These are phyloP conservation scores for Neotoma lepida DNA, from an alignment of 2,113 vertebrate species.

Conservation along the genomic window DNA sequence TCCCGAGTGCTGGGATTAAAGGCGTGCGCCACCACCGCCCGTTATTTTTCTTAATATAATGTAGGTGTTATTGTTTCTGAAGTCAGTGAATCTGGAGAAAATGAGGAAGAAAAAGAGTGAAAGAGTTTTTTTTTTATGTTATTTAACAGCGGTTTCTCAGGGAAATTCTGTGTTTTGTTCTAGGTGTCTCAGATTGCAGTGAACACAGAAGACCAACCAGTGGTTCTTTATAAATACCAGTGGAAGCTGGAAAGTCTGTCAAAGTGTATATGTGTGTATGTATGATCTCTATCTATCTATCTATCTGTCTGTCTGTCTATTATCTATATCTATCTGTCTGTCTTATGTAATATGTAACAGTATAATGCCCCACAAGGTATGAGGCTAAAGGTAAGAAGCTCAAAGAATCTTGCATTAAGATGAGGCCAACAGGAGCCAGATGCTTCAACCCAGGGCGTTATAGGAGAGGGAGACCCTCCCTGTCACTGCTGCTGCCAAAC, in stretches of 20 bases:
- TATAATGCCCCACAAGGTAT: neutral
- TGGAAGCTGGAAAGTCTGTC: neutral
- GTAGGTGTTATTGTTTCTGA: neutral
- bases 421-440: neutral
- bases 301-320: neutral
- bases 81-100: neutral
- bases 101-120: neutral
- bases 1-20: too few species aligned
- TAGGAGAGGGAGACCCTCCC: rapidly evolving
- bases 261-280: neutral
- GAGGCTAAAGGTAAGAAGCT: neutral
- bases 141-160: neutral
- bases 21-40: too few species aligned
- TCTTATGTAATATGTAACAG: neutral
- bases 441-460: neutral
- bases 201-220: neutral
- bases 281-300: neutral
- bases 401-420: neutral
- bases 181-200: neutral
- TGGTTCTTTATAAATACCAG: neutral
- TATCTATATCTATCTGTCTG: neutral
- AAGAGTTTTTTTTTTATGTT: neutral
- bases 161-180: neutral
- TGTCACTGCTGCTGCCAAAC: neutral
- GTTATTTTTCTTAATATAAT: neutral